Conservation (phyloP, 2,888 invertebrate genomes). For the Torymus auratus region DNA sequence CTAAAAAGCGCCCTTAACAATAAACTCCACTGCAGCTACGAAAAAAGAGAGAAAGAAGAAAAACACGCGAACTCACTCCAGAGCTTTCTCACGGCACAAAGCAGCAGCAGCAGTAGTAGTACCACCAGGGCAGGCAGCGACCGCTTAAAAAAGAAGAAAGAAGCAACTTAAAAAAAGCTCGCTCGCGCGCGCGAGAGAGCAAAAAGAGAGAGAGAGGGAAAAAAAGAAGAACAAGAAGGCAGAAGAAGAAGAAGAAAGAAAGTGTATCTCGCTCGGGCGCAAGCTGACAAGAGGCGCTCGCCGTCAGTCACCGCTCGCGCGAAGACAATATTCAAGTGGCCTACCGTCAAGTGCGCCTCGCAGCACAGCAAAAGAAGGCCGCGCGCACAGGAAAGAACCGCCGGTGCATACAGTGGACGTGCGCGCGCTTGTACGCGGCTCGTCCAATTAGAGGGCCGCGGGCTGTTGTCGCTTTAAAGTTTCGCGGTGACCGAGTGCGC, state of each 20-base stretch:
- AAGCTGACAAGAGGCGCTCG: constrained; percentile 26
- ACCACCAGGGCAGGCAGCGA: too few relatives aligned
- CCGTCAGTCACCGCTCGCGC: constrained; percentile 34
- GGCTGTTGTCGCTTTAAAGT: constrained; percentile 8
- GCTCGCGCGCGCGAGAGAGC: neutral
- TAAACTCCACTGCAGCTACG: too few relatives aligned
- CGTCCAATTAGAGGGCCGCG: constrained; percentile 30
- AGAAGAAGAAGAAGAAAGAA: constrained; percentile 2
- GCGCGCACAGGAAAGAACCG: neutral
- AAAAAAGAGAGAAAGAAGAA: too few relatives aligned
- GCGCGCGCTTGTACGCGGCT: too few relatives aligned
- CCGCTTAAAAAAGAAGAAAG: too few relatives aligned
- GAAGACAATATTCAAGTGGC: constrained; percentile 43
- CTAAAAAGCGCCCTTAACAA: too few relatives aligned
- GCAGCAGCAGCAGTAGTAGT: too few relatives aligned
- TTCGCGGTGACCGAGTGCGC: neutral
- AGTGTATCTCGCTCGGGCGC: constrained; percentile 28
- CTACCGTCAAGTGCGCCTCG: neutral
- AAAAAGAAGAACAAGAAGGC: neutral
- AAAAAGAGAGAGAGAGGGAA: neutral
- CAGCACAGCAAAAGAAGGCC: neutral
- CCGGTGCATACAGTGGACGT: neutral
- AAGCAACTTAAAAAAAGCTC: too few relatives aligned
- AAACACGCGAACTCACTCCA: too few relatives aligned
- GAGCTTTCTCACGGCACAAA: too few relatives aligned